A percentile compares a stretch with the other conserved stretches of the same genome.
Conservation (phyloP, 2,113 vertebrate genomes). For the Parotia lawesii region DNA sequence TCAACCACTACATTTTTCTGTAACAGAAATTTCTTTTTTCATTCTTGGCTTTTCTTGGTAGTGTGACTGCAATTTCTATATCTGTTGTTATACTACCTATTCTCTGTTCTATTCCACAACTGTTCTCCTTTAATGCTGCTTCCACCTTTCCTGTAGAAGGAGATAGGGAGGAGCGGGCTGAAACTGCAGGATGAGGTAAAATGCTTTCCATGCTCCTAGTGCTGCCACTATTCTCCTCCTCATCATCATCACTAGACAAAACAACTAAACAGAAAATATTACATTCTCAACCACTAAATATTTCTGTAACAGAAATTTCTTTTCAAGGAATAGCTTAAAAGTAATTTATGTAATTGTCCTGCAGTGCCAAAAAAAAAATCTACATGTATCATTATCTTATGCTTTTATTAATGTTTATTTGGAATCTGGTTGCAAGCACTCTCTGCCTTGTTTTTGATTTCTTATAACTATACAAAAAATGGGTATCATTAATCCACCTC, state of each 20-base stretch:
- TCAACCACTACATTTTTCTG: conserved; percentile 39
- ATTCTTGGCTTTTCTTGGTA: conserved; percentile 84
- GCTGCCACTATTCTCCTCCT: conserved; percentile 80
- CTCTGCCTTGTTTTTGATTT: background rate
- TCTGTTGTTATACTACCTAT: conserved; percentile 77
- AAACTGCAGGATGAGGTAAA: conserved; percentile 89
- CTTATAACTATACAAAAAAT: background rate
- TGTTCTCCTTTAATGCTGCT: conserved; percentile 84
- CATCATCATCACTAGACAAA: conserved; percentile 89
- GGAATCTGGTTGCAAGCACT: background rate
- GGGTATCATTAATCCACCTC: background rate
- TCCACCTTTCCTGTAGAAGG: conserved; percentile 89
- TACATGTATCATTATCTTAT: background rate
- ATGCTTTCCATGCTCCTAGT: conserved; percentile 83
- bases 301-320: conserved; percentile 9
- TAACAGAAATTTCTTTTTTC: conserved; percentile 67
- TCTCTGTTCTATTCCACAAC: conserved; percentile 77
- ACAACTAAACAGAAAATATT: conserved; percentile 80
- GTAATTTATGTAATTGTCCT: background rate
- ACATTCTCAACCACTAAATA: conserved; percentile 43
- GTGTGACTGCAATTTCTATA: conserved; percentile 72
- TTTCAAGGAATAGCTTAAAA: background rate
- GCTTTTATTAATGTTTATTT: background rate
- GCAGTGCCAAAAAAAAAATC: background rate
- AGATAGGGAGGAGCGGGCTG: conserved; percentile 87